These are phyloP conservation scores for Drepana arcuata DNA, from an alignment of 1,140 invertebrate genomes.

Conservation along the genomic window DNA sequence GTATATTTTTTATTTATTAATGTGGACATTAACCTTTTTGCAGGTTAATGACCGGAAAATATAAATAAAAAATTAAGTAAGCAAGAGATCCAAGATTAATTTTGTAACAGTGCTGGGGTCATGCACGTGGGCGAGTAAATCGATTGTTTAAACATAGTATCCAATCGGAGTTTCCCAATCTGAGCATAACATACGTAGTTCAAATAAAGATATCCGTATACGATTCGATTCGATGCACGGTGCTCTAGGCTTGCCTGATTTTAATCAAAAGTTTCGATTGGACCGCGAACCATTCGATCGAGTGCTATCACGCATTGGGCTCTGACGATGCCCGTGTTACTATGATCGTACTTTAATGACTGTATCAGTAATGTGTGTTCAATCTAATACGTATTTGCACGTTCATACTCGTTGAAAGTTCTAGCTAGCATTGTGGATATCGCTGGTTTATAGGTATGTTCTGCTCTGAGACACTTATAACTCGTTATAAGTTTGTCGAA, in stretches of 20 bases:
- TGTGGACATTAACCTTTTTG: too few species aligned
- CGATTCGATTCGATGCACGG: constrained; percentile 36
- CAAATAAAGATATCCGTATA: constrained; percentile 65
- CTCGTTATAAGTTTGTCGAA: constrained; percentile 38
- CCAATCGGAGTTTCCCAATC: constrained; percentile 39
- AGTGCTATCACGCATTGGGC: constrained; percentile 41
- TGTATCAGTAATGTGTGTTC: constrained; percentile 43
- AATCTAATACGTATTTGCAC: constrained; percentile 53
- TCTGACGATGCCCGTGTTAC: constrained; percentile 21
- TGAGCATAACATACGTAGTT: constrained; percentile 42
- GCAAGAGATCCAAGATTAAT: too few species aligned
- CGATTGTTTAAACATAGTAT: constrained; percentile 42
- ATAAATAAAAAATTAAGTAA: too few species aligned
- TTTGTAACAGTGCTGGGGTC: not conserved
- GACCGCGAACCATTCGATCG: constrained; percentile 44
- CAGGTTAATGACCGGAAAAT: not conserved
- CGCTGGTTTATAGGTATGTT: constrained; percentile 2
- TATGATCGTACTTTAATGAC: constrained; percentile 42
- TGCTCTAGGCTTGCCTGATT: constrained; percentile 61
- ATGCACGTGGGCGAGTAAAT: constrained; percentile 18
- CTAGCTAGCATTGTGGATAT: constrained; percentile 4
- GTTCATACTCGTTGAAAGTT: constrained; percentile 48
- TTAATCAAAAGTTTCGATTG: constrained; percentile 71
- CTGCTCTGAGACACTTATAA: constrained; percentile 24
- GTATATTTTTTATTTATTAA: too few species aligned